These are phyloP conservation scores for Drosophila sproati DNA, from an alignment of 1,140 invertebrate genomes.

Conservation along the genomic window DNA sequence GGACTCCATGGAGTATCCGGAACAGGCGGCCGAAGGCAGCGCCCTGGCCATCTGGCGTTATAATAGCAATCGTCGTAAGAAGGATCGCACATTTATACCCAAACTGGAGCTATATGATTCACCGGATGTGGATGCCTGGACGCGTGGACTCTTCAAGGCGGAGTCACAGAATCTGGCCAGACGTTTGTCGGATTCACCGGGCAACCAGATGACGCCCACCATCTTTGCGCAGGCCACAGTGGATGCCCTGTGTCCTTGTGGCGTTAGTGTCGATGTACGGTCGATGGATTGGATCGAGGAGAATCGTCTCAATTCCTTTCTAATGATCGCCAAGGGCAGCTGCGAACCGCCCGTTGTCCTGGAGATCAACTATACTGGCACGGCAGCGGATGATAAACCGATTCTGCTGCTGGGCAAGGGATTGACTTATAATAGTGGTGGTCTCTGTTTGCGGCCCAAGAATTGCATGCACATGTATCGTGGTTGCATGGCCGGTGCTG, in stretches of 20 bases:
- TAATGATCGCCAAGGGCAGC: conserved; percentile 92
- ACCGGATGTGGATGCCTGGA: conserved; percentile 87
- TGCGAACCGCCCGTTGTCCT: conserved; percentile 86
- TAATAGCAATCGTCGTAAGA: conserved; percentile 87
- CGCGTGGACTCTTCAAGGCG: conserved; percentile 89
- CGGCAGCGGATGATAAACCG: conserved; percentile 73
- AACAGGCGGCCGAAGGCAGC: conserved; percentile 91
- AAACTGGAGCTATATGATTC: conserved; percentile 85
- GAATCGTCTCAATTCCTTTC: conserved; percentile 86
- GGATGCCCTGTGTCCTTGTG: conserved; percentile 85
- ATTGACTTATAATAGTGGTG: conserved; percentile 86
- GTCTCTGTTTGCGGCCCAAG: conserved; percentile 92
- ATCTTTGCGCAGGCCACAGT: conserved; percentile 89
- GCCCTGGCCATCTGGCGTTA: conserved; percentile 88
- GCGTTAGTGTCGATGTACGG: conserved; percentile 89
- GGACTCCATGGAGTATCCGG: conserved; percentile 90
- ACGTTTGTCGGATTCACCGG: conserved; percentile 91
- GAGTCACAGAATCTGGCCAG: conserved; percentile 94
- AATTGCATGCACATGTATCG: conserved; percentile 93
- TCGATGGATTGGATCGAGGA: conserved; percentile 85
- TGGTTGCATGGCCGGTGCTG: conserved; percentile 90
- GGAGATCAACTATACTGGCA: conserved; percentile 73
- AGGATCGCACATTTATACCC: conserved; percentile 85
- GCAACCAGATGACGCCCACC: conserved; percentile 94
- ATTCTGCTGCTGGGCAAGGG: conserved; percentile 75